phyloP scores from a whole-genome alignment of 2,113 vertebrate species.

The Tretioscincus oriximinensis region DNA sequence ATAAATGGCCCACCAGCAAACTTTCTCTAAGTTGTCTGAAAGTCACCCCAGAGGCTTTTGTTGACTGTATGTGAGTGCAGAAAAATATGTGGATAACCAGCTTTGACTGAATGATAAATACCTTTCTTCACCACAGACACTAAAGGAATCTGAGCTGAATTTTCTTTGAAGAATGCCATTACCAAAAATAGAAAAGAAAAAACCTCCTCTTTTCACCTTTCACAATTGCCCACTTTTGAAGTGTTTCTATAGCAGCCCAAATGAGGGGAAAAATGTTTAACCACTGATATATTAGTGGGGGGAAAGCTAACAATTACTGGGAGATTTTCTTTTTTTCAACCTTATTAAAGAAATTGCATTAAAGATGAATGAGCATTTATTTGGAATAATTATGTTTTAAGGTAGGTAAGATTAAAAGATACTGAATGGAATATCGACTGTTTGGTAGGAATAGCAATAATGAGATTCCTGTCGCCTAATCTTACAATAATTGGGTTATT shows the following conservation, averaged over 20 bases:
- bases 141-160: constrained; percentile 58
- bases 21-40: too few relatives aligned
- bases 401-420: constrained; percentile 78
- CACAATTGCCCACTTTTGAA: constrained; percentile 66
- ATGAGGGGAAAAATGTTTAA: constrained; percentile 62
- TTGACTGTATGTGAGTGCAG: too few relatives aligned
- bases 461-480: constrained; percentile 82
- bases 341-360: constrained; percentile 78
- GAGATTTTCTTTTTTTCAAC: constrained; percentile 52
- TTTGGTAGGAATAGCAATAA: constrained; percentile 79
- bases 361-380: constrained; percentile 78
- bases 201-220: constrained; percentile 26
- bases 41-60: too few relatives aligned
- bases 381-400: constrained; percentile 79
- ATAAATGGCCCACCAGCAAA: too few relatives aligned
- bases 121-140: constrained; percentile 46
- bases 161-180: constrained; percentile 47
- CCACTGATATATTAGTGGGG: constrained; percentile 64
- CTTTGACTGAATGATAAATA: too few relatives aligned
- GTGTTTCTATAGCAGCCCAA: constrained; percentile 69
- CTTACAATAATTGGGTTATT: constrained; percentile 83
- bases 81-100: too few relatives aligned
- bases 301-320: constrained; percentile 68
- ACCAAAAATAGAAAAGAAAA: not conserved
- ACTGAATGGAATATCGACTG: constrained; percentile 79